Evolutionary conservation across 2,797 vertebrate genomes (phyloP), one percentile per base, ranked within the genome.

Genomic region (Coranthus polyacanthus): DNA sequence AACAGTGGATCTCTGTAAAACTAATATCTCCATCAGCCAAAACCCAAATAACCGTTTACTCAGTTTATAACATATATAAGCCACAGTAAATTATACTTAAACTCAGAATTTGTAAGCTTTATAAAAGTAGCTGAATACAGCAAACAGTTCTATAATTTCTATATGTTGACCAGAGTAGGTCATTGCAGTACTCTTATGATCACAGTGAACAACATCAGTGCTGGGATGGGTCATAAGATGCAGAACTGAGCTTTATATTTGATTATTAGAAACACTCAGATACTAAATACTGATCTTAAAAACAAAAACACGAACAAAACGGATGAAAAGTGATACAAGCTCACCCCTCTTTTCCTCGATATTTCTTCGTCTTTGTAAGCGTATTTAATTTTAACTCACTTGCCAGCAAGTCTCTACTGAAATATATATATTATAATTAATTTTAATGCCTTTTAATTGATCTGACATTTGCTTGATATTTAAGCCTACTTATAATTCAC

Each of bases 231-330:
- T 46, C 24, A 54, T 26, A 22, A 16, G 26, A 10, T 64, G 26
- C 21, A 54, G 32, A 32, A 15, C 6, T 36, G 21, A 4, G 4
- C 21, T 15, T 15, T 53, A n/a, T 13, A 21, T 38, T 36, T n/a
- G 2, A 39, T 10, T 54, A n/a, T n/a, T n/a, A n/a, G 21, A 65
- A 75, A 46, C 26, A 61, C 4, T 29, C 46, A 18, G 45, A 46
- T 4, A 0, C 3, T 42, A 8, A 45, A 44, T 1, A 2, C 29
- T 53, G 17, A 66, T 47, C 12, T 45, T 9, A 60, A 56, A 50
- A 68, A 44, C 7, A 32, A 32, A 32, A 10, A 32, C 29, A 32
- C 1, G 29, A 10, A n/a, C n/a, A n/a, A 32, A 32, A 32, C 8
- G 8, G 37, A 21, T 43, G 29, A 39, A 49, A 43, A 41, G 12